Percentiles rank a stretch among this genome's conserved stretches.
phyloP scores from a whole-genome alignment of 2,797 vertebrate genomes.

The Crocidura indochinensis region DNA sequence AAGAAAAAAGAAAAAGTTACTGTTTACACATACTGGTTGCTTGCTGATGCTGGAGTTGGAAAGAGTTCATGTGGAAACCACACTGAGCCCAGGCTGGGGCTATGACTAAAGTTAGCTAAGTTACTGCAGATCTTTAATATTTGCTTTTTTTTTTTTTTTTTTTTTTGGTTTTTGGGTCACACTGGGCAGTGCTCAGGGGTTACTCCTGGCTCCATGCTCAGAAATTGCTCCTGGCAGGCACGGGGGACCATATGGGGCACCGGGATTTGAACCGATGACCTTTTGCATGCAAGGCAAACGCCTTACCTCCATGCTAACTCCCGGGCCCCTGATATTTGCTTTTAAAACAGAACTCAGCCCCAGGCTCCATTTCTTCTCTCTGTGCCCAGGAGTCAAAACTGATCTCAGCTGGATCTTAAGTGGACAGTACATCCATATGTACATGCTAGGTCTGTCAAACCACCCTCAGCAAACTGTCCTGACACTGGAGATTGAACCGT shows the following conservation, averaged over 20 bases:
- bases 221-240: too few relatives aligned
- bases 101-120: background rate
- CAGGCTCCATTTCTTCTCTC: slow-evolving; percentile 22
- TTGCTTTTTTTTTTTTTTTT: too few relatives aligned
- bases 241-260: too few relatives aligned
- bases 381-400: slow-evolving; percentile 33
- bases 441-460: slow-evolving; percentile 19
- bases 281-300: too few relatives aligned
- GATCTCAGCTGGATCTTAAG: slow-evolving; percentile 22
- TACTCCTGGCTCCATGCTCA: too few relatives aligned
- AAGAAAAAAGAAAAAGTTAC: too few relatives aligned
- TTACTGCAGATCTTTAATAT: background rate
- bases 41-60: background rate
- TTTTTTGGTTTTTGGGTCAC: too few relatives aligned
- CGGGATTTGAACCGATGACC: too few relatives aligned
- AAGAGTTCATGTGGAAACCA: background rate
- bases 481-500: background rate
- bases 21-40: background rate
- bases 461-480: background rate
- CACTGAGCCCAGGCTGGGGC: background rate
- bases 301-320: too few relatives aligned
- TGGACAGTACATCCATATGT: background rate
- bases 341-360: slow-evolving; percentile 2
- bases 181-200: too few relatives aligned
- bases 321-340: too few relatives aligned